A percentile compares a stretch with the other conserved stretches of the same genome.
Conservation (phyloP, 2,888 invertebrate genomes). For the Kuschelorhynchus macadamiae region DNA sequence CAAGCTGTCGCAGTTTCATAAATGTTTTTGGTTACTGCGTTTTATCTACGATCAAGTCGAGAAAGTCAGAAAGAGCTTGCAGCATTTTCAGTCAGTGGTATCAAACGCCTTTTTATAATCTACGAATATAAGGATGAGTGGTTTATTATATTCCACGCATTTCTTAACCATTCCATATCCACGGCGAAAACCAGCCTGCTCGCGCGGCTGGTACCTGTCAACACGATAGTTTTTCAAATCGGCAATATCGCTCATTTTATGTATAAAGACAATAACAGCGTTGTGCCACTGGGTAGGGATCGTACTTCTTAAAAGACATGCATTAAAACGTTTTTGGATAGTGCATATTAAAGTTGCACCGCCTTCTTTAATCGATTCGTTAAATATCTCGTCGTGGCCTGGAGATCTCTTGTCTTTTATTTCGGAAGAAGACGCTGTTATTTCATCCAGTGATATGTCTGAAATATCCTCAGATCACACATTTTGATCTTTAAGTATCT, state of each 20-base stretch:
- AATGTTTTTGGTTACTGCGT: constrained; percentile 11
- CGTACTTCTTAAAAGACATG: not conserved
- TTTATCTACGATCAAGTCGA: constrained; percentile 13
- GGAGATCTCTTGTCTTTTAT: not conserved
- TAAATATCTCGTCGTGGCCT: not conserved
- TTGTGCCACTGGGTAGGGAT: constrained; percentile 16
- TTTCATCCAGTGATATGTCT: too few relatives aligned
- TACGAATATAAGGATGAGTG: constrained; percentile 9
- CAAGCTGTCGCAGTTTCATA: constrained; percentile 15
- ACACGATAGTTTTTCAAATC: constrained; percentile 6
- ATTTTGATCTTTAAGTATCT: too few relatives aligned
- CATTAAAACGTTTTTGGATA: too few relatives aligned
- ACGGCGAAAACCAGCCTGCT: constrained; percentile 6
- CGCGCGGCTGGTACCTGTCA: constrained; percentile 7
- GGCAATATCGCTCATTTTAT: not conserved
- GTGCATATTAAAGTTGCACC: not conserved
- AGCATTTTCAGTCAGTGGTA: constrained; percentile 18
- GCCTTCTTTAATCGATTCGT: not conserved
- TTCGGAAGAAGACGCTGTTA: not conserved
- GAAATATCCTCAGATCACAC: too few relatives aligned
- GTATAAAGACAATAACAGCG: constrained; percentile 8
- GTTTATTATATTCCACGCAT: constrained; percentile 1
- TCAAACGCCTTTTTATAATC: constrained; percentile 15
- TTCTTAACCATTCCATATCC: not conserved
- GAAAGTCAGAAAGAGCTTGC: not conserved